These are phyloP conservation scores for Hypomecis atomaria DNA, from an alignment of 2,888 invertebrate species.

Conservation along the genomic window DNA sequence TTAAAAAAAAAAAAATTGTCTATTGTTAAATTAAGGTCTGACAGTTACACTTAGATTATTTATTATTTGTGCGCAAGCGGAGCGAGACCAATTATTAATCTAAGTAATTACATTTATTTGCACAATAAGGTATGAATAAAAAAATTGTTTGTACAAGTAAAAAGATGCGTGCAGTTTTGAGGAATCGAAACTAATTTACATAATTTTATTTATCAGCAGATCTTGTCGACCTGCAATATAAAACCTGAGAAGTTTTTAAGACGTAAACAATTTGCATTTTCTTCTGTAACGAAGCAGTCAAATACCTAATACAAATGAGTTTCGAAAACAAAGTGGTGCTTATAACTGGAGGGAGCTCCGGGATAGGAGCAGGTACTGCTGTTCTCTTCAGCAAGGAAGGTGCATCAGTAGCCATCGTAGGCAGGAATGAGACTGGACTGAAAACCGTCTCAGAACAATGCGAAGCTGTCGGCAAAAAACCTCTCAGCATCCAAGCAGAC, in stretches of 20 bases:
- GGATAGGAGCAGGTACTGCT: constrained; percentile 56
- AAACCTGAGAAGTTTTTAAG: neutral
- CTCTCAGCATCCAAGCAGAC: constrained; percentile 50
- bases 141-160: no score
- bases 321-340: constrained; percentile 48
- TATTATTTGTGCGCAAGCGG: no score
- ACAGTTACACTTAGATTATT: no score
- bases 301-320: constrained; percentile 28
- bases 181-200: neutral
- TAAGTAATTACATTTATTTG: no score
- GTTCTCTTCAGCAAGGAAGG: constrained; percentile 50
- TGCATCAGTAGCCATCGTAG: constrained; percentile 50
- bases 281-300: neutral
- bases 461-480: constrained; percentile 36
- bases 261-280: neutral
- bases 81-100: no score
- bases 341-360: constrained; percentile 55
- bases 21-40: no score
- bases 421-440: constrained; percentile 47
- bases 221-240: neutral
- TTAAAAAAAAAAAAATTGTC: no score
- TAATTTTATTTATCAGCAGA: neutral
- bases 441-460: constrained; percentile 34
- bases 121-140: no score
- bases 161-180: no score